Base-by-base conservation (phyloP, 2,888 invertebrate genomes). In the Galeruca laticollis region DNA sequence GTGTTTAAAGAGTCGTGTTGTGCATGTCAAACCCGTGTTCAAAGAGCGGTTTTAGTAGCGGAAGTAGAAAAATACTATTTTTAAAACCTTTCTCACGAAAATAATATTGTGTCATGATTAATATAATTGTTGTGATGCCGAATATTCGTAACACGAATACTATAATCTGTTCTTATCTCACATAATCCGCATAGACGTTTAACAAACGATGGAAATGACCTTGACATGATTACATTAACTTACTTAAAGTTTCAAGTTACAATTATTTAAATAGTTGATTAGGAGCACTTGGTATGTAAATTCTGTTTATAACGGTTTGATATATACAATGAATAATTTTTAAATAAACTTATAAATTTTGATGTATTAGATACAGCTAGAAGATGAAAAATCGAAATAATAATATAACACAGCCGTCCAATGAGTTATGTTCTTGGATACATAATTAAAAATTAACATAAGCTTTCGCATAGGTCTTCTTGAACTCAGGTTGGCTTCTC, bases 151-250 rank as follows among this genome's bases (percentile, higher is more conserved):
- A 5, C 26, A 26, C 26, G 3, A 26, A 26, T 26, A 26, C 26
- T 26, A 47, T 47, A 47, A 47, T 47, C 9, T 18, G 47, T 18
- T 47, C n/a, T 47, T 15, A 15, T 47, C 18, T 47, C 2, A 47
- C 47, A 47, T 47, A 47, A 47, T 18, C 47, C 47, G 15, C 15
- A 47, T 47, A 47, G 47, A 47, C 47, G 9, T 47, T 47, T 47
- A 8, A 47, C 47, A 18, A 47, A 47, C 15, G 15, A 47, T 15
- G 18, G 2, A 47, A 47, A 47, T 18, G 47, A 47, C 47, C 47
- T 47, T 47, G 47, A 47, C 47, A 47, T 2, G 18, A 47, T 47
- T 47, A 18, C 15, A 47, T 47, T 47, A 47, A 10, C 47, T 47
- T 18, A 47, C n/a, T 47, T 47, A 15, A 47, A 47, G 18, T 47